Evolutionary conservation across 2,888 invertebrate species (phyloP), one percentile per base, ranked within the genome.

Genomic region (Sinelater perroti): DNA sequence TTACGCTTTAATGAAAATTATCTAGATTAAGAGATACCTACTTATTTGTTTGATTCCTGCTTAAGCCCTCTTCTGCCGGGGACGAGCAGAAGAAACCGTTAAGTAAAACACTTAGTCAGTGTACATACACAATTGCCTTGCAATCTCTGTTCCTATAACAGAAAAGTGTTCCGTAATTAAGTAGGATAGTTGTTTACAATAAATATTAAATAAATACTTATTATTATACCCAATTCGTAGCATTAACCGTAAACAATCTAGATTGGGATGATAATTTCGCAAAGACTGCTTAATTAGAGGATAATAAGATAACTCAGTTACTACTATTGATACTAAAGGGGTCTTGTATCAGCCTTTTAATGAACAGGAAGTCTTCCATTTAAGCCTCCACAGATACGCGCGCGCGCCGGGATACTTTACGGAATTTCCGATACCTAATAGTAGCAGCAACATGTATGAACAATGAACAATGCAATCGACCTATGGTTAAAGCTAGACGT

Each of bases 1-100:
- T 72, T 77, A 78, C 77, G 77, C 78, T 77, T 78, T 72, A 73
- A 71, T 55, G 63, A 53, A 52, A 61, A 63, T 57, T 53, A 57
- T 51, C 53, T 56, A 62, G 53, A 50, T 14, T 53, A 56, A 60
- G 54, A 55, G 57, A 57, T 57, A 61, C 61, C 54, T 61, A 60
- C 44, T 53, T n/a, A n/a, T n/a, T 49, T 57, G 42, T 53, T 60
- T 49, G 40, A 46, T 56, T 53, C 36, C 52, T 47, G 31, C 30
- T 54, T 10, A 24, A 30, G 38, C 24, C 33, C 20, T 10, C 24
- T 53, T 49, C 35, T 44, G 30, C 26, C 35, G 26, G 45, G 46
- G 36, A 51, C 33, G 18, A 57, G 52, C 49, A 54, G 49, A n/a
- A n/a, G n/a, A 55, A 45, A 55, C 45, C 36, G 44, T 40, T 36